Percentiles rank a stretch among this genome's conserved stretches.
phyloP scores from a whole-genome alignment of 2,888 invertebrate species.

The Kryphioiulus occultus region DNA sequence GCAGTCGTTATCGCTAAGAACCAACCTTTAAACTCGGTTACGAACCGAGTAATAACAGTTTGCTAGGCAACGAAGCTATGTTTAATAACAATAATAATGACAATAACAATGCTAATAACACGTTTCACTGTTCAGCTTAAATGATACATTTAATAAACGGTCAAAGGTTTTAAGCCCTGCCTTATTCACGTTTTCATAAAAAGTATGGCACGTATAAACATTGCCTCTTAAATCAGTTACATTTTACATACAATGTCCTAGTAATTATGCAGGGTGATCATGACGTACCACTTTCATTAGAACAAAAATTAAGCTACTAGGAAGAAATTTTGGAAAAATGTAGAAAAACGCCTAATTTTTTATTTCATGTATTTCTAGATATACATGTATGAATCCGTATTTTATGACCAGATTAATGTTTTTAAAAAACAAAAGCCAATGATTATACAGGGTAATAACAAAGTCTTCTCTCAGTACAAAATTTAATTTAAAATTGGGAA shows the following conservation, averaged over 20 bases:
- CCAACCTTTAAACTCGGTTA: not conserved
- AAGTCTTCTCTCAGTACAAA: too few relatives aligned
- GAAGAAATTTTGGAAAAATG: too few relatives aligned
- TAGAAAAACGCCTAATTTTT: too few relatives aligned
- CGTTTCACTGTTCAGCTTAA: not conserved
- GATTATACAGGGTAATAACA: too few relatives aligned
- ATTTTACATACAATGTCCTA: not conserved
- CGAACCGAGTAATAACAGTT: not conserved
- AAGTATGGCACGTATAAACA: not conserved
- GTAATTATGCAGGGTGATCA: too few relatives aligned
- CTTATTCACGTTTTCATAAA: not conserved
- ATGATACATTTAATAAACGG: conserved; percentile 5
- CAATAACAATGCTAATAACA: not conserved
- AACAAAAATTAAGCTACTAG: too few relatives aligned
- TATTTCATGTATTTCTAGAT: too few relatives aligned
- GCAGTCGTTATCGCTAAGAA: not conserved
- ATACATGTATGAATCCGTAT: too few relatives aligned
- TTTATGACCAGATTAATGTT: too few relatives aligned
- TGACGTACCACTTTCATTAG: too few relatives aligned
- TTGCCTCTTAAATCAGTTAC: not conserved
- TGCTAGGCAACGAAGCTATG: not conserved
- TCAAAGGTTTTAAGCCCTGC: not conserved
- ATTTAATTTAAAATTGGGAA: too few relatives aligned
- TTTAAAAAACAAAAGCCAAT: too few relatives aligned
- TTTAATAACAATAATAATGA: conserved; percentile 5